Evolutionary conservation across 1,140 invertebrate genomes (phyloP).

Genomic region (Lepidostoma basale): DNA sequence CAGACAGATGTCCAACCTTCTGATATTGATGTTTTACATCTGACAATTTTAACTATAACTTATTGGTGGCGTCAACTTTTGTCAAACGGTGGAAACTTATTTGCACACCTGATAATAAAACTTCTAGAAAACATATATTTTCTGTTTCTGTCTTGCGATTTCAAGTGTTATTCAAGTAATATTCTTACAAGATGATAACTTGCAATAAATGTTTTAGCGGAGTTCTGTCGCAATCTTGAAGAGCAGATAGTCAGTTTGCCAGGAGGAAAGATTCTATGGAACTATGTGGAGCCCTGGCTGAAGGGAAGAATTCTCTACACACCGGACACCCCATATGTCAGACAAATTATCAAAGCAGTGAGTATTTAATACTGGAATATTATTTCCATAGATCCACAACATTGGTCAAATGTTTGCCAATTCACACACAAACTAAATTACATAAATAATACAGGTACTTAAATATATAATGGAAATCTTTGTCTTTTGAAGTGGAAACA

Average conservation of each 20-base stretch:
- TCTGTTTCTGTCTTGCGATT: too few relatives aligned
- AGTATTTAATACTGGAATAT: slow-evolving; percentile 27
- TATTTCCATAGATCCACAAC: not conserved
- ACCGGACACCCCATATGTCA: slow-evolving; percentile 57
- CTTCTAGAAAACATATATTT: too few relatives aligned
- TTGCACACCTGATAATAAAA: too few relatives aligned
- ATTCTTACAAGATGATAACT: too few relatives aligned
- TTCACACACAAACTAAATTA: not conserved
- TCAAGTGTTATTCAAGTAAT: not conserved
- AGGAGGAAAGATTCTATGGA: slow-evolving; percentile 71
- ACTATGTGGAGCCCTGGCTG: slow-evolving; percentile 68
- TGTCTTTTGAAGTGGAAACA: too few relatives aligned
- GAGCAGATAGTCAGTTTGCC: slow-evolving; percentile 63
- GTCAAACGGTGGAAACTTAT: too few relatives aligned
- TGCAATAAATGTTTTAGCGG: slow-evolving; percentile 52
- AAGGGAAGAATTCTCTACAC: slow-evolving; percentile 69
- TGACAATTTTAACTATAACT: too few relatives aligned
- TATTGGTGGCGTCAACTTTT: too few relatives aligned
- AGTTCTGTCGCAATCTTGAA: slow-evolving; percentile 68
- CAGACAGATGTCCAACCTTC: too few relatives aligned
- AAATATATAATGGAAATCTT: too few relatives aligned
- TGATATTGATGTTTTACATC: too few relatives aligned
- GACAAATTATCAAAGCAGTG: slow-evolving; percentile 62
- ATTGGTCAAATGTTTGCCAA: not conserved
- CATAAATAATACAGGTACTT: too few relatives aligned